Evolutionary conservation across 2,888 invertebrate species (phyloP).

Genomic region (Tipula unca): DNA sequence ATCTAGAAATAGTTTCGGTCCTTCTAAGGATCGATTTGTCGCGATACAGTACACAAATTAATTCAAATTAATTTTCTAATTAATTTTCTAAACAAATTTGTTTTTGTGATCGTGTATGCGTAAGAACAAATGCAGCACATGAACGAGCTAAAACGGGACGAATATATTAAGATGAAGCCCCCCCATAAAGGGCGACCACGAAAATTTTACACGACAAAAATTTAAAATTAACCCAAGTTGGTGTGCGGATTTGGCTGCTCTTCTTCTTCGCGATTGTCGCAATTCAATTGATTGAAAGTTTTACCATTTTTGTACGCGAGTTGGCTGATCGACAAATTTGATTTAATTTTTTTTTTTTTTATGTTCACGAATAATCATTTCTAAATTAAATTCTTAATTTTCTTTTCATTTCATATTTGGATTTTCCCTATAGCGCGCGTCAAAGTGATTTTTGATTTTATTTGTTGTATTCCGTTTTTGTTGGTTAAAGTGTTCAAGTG

Average conservation of each 20-base stretch:
- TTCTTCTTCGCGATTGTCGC: not conserved
- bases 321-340: constrained; percentile 14
- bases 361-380: not conserved
- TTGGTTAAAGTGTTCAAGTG: not conserved
- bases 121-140: not conserved
- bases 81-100: not conserved
- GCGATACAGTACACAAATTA: not conserved
- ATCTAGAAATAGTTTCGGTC: constrained; percentile 15
- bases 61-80: not conserved
- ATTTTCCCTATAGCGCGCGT: not conserved
- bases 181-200: not conserved
- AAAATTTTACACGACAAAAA: not conserved
- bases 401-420: not conserved
- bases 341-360: not conserved
- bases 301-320: not conserved
- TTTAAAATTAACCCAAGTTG: not conserved
- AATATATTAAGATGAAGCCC: not conserved
- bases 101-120: not conserved
- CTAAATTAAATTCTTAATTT: not conserved
- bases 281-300: not conserved
- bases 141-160: not conserved
- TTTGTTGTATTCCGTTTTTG: not conserved
- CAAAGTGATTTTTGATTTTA: not conserved
- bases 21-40: constrained; percentile 17
- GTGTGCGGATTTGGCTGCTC: not conserved